phyloP scores from a whole-genome alignment of 2,888 invertebrate species.

The Drosophila seclusa region DNA sequence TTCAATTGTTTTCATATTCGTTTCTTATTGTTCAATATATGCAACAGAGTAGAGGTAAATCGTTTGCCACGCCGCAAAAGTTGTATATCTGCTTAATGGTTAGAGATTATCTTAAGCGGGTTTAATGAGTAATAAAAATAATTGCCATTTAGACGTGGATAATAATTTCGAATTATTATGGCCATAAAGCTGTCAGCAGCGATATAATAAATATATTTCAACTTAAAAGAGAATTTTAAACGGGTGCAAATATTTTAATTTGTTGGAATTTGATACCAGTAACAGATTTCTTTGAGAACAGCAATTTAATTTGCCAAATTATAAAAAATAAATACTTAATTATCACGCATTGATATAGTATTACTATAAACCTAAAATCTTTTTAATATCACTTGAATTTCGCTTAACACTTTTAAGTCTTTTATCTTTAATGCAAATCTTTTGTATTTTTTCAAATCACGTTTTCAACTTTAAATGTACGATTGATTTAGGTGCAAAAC shows the following conservation, averaged over 20 bases:
- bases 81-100: slow-evolving; percentile 23
- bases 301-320: not conserved
- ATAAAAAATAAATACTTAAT: not conserved
- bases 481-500: too few relatives aligned
- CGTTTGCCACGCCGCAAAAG: slow-evolving; percentile 1
- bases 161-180: slow-evolving; percentile 18
- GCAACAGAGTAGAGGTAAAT: slow-evolving; percentile 13
- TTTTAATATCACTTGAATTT: not conserved
- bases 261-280: too few relatives aligned
- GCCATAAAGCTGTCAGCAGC: slow-evolving; percentile 34
- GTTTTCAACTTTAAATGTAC: too few relatives aligned
- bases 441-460: not conserved
- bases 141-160: slow-evolving; percentile 14
- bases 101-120: slow-evolving; percentile 27
- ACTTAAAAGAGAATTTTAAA: slow-evolving; percentile 12
- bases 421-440: not conserved
- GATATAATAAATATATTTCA: not conserved
- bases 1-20: slow-evolving; percentile 41
- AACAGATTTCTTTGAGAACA: not conserved
- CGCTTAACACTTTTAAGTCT: too few relatives aligned
- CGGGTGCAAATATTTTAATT: not conserved
- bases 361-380: rapidly evolving
- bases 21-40: slow-evolving; percentile 8
- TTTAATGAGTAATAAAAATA: slow-evolving; percentile 10
- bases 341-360: not conserved